Conservation (phyloP, 1,140 invertebrate species). For the Drosophila erecta region DNA sequence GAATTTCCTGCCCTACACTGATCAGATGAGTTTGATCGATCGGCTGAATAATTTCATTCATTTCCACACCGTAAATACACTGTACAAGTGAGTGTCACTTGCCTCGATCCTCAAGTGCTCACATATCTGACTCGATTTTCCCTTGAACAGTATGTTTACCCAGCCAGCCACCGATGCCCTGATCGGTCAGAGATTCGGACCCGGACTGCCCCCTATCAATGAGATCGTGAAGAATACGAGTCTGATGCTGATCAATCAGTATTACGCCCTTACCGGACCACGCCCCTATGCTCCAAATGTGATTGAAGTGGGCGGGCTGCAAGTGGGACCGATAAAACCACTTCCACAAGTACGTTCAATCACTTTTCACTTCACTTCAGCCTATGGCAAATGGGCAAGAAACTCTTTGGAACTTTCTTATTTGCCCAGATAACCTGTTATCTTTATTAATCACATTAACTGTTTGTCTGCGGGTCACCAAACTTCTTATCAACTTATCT, state of each 20-base stretch:
- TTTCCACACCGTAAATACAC: constrained; percentile 77
- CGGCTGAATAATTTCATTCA: constrained; percentile 86
- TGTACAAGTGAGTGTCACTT: constrained; percentile 79
- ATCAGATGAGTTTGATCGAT: constrained; percentile 86
- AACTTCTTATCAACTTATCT: constrained; percentile 1
- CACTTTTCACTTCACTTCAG: neutral
- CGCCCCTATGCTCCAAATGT: constrained; percentile 85
- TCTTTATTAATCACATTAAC: neutral
- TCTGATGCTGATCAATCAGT: constrained; percentile 87
- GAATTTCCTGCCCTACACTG: constrained; percentile 84
- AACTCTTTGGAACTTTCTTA: too few relatives aligned
- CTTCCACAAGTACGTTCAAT: constrained; percentile 84
- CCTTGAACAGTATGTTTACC: constrained; percentile 53
- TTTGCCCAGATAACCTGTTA: neutral
- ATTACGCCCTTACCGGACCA: constrained; percentile 86
- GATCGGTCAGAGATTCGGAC: constrained; percentile 86
- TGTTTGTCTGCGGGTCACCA: constrained; percentile 2
- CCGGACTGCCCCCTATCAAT: constrained; percentile 85
- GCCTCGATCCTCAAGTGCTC: neutral
- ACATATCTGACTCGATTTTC: neutral
- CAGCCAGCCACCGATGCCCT: constrained; percentile 86
- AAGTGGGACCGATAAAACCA: constrained; percentile 83
- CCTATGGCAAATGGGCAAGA: neutral
- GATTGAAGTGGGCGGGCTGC: constrained; percentile 87
- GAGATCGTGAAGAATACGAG: constrained; percentile 86